Conservation (phyloP, 2,113 vertebrate genomes). For the Panthera uncia region DNA sequence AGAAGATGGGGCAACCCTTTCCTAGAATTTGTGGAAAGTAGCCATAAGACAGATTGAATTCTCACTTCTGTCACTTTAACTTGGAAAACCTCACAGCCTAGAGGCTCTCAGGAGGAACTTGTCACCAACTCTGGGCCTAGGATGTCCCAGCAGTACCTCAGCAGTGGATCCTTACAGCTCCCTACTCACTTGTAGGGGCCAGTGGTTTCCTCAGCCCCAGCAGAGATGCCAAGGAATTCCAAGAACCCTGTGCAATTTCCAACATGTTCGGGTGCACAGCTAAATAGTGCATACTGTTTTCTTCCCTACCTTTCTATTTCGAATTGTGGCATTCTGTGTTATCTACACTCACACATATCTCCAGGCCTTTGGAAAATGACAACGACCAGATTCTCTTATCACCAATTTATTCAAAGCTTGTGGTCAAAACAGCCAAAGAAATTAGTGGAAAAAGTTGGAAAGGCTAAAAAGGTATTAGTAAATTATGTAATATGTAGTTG, state of each 20-base stretch:
- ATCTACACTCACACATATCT: background rate
- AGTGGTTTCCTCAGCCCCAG: background rate
- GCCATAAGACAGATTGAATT: background rate
- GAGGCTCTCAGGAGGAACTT: background rate
- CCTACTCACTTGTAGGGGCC: background rate
- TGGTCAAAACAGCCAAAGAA: slow-evolving; percentile 30
- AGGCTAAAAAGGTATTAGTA: slow-evolving; percentile 36
- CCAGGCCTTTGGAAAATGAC: slow-evolving; percentile 12
- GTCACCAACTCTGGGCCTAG: background rate
- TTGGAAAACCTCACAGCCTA: background rate
- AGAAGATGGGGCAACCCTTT: background rate
- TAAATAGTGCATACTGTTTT: background rate
- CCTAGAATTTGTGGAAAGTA: background rate
- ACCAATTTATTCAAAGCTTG: slow-evolving; percentile 25
- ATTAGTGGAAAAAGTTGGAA: slow-evolving; percentile 21
- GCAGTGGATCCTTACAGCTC: background rate
- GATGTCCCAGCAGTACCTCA: background rate
- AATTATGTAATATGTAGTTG: slow-evolving; percentile 13
- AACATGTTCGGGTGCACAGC: background rate
- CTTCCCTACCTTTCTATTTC: background rate
- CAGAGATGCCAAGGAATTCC: background rate
- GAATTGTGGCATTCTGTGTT: background rate
- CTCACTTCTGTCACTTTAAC: background rate
- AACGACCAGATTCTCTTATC: background rate
- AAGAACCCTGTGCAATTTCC: background rate